These are phyloP conservation scores for Drosophila colorata DNA, from an alignment of 2,888 invertebrate genomes.

Conservation along the genomic window DNA sequence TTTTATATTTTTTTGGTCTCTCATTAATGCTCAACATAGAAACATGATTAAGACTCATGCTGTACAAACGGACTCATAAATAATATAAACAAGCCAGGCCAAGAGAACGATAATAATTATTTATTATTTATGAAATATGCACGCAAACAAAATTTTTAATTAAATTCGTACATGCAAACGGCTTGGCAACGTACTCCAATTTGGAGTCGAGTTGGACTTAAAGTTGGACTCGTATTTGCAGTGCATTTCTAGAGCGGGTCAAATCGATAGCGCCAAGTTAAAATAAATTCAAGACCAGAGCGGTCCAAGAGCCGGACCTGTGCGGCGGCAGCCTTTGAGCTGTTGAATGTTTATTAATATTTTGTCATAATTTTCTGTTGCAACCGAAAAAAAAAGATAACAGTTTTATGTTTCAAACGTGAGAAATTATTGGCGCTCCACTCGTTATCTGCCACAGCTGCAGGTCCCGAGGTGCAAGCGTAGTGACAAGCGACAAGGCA, in stretches of 20 bases:
- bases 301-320: constrained; percentile 11
- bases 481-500: constrained; percentile 60
- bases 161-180: constrained; percentile 78
- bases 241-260: constrained; percentile 63
- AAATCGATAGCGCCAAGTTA: constrained; percentile 69
- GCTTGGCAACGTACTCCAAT: constrained; percentile 28
- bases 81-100: constrained; percentile 65
- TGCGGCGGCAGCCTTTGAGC: constrained; percentile 62
- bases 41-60: constrained; percentile 66
- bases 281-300: constrained; percentile 62
- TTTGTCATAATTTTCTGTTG: constrained; percentile 75
- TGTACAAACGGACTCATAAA: constrained; percentile 63
- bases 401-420: constrained; percentile 64
- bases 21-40: constrained; percentile 46
- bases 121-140: constrained; percentile 78
- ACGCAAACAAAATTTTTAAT: constrained; percentile 76
- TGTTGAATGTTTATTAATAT: constrained; percentile 71
- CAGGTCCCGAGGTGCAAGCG: constrained; percentile 45
- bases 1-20: constrained; percentile 9
- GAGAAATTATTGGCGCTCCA: constrained; percentile 68
- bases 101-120: constrained; percentile 69
- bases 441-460: constrained; percentile 57
- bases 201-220: constrained; percentile 9
- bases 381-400: constrained; percentile 57
- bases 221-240: constrained; percentile 15